Evolutionary conservation across 2,888 invertebrate genomes (phyloP).

Genomic region (Drosophila fulvimacula): DNA sequence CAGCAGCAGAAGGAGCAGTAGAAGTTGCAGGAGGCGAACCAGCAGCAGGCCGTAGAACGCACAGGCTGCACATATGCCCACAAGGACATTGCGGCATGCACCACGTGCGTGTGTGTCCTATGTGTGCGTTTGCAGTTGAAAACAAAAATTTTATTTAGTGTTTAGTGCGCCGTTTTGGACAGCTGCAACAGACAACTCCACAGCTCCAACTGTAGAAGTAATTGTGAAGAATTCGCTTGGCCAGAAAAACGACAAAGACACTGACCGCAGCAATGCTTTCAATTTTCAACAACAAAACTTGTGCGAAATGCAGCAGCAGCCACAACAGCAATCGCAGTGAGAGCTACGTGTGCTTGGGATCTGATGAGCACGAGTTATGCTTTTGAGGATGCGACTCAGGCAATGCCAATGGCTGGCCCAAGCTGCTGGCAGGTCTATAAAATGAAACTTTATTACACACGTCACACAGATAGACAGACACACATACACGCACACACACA

Average conservation of each 20-base stretch:
- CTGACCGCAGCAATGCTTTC: slow-evolving; percentile 74
- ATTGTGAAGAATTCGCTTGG: slow-evolving; percentile 53
- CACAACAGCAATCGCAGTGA: slow-evolving; percentile 26
- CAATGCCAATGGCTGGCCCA: slow-evolving; percentile 64
- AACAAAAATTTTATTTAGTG: slow-evolving; percentile 80
- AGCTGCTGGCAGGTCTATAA: slow-evolving; percentile 77
- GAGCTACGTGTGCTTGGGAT: slow-evolving; percentile 30
- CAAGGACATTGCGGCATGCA: slow-evolving; percentile 56
- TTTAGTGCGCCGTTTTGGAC: slow-evolving; percentile 77
- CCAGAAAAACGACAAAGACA: slow-evolving; percentile 48
- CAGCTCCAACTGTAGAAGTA: slow-evolving; percentile 47
- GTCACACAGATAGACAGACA: slow-evolving; percentile 40
- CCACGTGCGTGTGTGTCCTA: slow-evolving; percentile 22
- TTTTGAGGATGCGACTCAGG: slow-evolving; percentile 54
- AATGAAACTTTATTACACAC: slow-evolving; percentile 76
- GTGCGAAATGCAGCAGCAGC: slow-evolving; percentile 50
- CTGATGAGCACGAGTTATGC: slow-evolving; percentile 77
- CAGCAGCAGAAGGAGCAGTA: slow-evolving; percentile 10
- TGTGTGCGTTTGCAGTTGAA: slow-evolving; percentile 70
- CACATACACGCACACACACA: slow-evolving; percentile 28
- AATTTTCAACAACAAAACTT: slow-evolving; percentile 65
- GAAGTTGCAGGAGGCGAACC: neutral
- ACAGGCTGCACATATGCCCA: slow-evolving; percentile 46
- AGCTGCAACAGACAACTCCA: slow-evolving; percentile 60
- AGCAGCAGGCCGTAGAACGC: neutral